Conservation (phyloP, 2,113 vertebrate genomes). For the Synodontis membranacea region DNA sequence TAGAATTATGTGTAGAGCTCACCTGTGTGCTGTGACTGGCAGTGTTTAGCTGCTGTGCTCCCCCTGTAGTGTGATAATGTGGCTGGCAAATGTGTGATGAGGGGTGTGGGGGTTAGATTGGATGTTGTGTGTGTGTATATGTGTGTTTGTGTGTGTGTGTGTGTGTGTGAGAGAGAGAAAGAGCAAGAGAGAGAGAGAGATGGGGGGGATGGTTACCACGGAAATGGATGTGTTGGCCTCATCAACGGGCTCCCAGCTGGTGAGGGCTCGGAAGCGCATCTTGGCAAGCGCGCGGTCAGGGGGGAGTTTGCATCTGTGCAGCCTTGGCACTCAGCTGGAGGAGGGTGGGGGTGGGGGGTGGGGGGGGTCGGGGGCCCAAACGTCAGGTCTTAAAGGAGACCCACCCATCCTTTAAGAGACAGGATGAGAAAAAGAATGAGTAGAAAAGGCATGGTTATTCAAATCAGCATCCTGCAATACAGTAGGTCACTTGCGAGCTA, state of each 20-base stretch:
- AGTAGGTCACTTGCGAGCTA: neutral
- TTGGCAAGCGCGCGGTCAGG: conserved; percentile 78
- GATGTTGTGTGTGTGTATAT: conserved; percentile 58
- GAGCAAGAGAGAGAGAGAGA: neutral
- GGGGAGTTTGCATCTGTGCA: conserved; percentile 84
- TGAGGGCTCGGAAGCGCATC: conserved; percentile 76
- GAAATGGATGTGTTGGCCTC: conserved; percentile 81
- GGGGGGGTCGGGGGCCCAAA: conserved; percentile 36
- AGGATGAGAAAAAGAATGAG: conserved; percentile 11
- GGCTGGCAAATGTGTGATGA: conserved; percentile 65
- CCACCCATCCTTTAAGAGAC: conserved; percentile 45
- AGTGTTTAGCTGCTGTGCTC: conserved; percentile 64
- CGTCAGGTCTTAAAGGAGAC: conserved; percentile 59
- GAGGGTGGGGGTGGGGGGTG: conserved; percentile 34
- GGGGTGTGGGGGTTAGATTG: conserved; percentile 59
- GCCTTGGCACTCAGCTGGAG: conserved; percentile 69
- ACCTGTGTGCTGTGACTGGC: conserved; percentile 53
- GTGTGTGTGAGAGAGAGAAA: conserved; percentile 9
- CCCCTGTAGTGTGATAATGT: conserved; percentile 71
- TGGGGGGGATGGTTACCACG: conserved; percentile 73
- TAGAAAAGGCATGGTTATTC: neutral
- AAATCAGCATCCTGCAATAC: neutral
- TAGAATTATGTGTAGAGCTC: conserved; percentile 48
- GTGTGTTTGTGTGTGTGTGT: conserved; percentile 52
- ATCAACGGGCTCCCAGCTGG: conserved; percentile 81